Evolutionary conservation across 2,113 vertebrate species (phyloP).

Genomic region (Osmerus mordax): DNA sequence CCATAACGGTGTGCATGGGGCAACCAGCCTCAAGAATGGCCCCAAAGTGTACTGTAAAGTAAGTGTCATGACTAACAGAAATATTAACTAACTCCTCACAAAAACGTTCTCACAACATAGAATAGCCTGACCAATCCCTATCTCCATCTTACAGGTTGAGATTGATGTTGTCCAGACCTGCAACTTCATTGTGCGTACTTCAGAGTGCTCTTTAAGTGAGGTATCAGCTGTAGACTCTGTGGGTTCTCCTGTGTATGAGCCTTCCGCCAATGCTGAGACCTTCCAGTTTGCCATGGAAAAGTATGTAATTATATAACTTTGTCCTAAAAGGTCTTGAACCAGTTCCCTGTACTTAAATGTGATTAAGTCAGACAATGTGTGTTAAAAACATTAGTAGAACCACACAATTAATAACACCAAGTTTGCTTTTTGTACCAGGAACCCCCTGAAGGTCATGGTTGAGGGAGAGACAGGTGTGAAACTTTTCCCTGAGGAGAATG

Average conservation of each 20-base stretch:
- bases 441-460: constrained; percentile 74
- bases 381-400: neutral
- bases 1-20: constrained; percentile 75
- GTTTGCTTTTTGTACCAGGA: constrained; percentile 55
- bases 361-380: too few relatives aligned
- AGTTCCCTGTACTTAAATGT: neutral
- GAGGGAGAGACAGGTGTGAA: constrained; percentile 63
- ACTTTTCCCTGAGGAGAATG: constrained; percentile 79
- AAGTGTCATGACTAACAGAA: constrained; percentile 15
- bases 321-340: constrained; percentile 13
- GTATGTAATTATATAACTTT: constrained; percentile 57
- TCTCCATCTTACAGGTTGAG: constrained; percentile 73
- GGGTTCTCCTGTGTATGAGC: constrained; percentile 66
- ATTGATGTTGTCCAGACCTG: constrained; percentile 88
- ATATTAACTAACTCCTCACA: neutral
- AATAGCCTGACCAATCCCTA: constrained; percentile 1
- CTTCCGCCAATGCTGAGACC: constrained; percentile 72
- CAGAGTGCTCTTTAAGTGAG: constrained; percentile 82
- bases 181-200: constrained; percentile 77
- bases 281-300: constrained; percentile 83
- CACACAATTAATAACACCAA: neutral
- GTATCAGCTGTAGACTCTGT: constrained; percentile 57
- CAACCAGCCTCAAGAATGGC: constrained; percentile 71
- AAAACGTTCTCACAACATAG: neutral
- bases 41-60: constrained; percentile 84